Base-by-base conservation (phyloP, 2,888 invertebrate genomes). In the Margaritifera margaritifera region DNA sequence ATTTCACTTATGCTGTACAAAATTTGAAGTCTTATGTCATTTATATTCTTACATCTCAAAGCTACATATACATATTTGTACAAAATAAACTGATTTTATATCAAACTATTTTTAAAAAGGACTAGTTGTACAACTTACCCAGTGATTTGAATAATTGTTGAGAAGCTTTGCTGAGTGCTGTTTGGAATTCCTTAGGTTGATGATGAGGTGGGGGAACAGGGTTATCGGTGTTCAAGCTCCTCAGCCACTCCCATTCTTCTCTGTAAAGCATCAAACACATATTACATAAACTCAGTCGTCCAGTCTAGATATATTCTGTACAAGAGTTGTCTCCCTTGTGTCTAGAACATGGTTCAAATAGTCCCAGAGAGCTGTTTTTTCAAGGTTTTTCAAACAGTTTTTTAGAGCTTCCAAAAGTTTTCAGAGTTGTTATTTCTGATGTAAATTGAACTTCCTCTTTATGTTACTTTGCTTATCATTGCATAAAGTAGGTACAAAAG, bases 181-280 rank as follows among this genome's bases (percentile, higher is more conserved):
- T 5, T 85, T 82, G 69, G 80, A 42, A 42, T 42, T 42, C 42
- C 15, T 42, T 42, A 42, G 42, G 42, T 42, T 42, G 42, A 42
- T 42, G 42, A 42, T 11, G 42, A 42, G 71, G 72, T 57, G 72
- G 71, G 2, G 66, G 56, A 22, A 69, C 66, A 22, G 69, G 67
- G 22, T 71, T 79, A 55, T 80, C 83, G 5, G 78, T 75, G 53
- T 76, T 79, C 64, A 91, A 79, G 54, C 85, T 93, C 85, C 94
- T 94, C 20, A 98, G 91, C 89, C 96, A 95, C 80, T 95, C 94
- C 98, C 98, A 99, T 90, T 99, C 99, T 88, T 98, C 98, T 42
- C 96, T 96, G 91, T 62, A 81, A 66, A 60, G 69, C 31, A 72
- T 20, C 64, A n/a, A 55, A 31, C n/a, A 25, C 15, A 56, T 8